Evolutionary conservation across 2,797 vertebrate genomes (phyloP).

Genomic region (Phoxinus dragarum): DNA sequence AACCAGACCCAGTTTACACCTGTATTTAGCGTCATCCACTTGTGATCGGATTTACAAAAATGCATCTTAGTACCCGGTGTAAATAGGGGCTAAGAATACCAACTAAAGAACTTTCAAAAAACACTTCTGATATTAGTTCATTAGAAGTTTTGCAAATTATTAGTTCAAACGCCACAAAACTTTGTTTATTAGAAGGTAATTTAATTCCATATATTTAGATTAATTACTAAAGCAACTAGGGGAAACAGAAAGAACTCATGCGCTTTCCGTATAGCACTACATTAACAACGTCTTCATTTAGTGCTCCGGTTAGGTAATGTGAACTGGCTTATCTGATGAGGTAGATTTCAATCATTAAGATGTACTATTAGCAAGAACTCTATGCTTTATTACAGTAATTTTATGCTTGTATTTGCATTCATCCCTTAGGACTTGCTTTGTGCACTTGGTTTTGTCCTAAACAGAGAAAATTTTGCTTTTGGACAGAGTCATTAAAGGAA

Average conservation of each 20-base stretch:
- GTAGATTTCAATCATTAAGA: conserved; percentile 47
- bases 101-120: not conserved
- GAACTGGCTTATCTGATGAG: conserved; percentile 38
- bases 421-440: conserved; percentile 46
- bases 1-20: not conserved
- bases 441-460: conserved; percentile 49
- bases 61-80: not conserved
- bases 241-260: not conserved
- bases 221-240: conserved; percentile 42
- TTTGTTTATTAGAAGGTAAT: conserved; percentile 29
- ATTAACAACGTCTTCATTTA: conserved; percentile 27
- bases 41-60: not conserved
- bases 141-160: conserved; percentile 21
- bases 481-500: conserved; percentile 64
- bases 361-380: conserved; percentile 38
- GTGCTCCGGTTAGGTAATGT: conserved; percentile 33
- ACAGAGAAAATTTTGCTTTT: conserved; percentile 58
- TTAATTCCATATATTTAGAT: conserved; percentile 27
- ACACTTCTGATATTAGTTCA: conserved; percentile 5
- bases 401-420: conserved; percentile 41
- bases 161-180: conserved; percentile 10
- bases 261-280: not conserved
- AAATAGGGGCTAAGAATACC: not conserved
- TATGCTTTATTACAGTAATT: conserved; percentile 48
- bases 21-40: not conserved